phyloP scores from a whole-genome alignment of 2,113 vertebrate genomes.

The Lampris incognitus region DNA sequence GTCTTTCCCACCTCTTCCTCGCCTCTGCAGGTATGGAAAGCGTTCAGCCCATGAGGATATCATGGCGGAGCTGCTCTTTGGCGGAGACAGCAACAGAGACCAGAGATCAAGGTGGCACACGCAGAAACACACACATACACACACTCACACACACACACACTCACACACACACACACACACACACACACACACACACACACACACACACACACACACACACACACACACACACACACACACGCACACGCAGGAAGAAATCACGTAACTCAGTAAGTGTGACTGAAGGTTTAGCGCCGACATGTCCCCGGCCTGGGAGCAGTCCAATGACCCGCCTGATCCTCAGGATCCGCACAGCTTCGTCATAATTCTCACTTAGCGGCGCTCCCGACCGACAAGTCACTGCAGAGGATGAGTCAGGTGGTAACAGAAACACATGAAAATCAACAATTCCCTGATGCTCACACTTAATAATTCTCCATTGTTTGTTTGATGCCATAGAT shows the following conservation, averaged over 20 bases:
- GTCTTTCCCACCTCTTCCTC: background rate
- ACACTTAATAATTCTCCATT: background rate
- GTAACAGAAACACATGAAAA: too few relatives aligned
- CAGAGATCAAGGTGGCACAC: constrained; percentile 82
- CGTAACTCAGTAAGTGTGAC: too few relatives aligned
- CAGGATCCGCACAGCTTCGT: too few relatives aligned
- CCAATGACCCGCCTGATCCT: too few relatives aligned
- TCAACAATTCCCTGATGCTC: too few relatives aligned
- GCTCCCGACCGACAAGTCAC: too few relatives aligned
- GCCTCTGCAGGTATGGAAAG: constrained; percentile 89
- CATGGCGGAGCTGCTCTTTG: constrained; percentile 81
- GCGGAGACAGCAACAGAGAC: constrained; percentile 75
- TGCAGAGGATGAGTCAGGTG: too few relatives aligned
- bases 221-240: background rate
- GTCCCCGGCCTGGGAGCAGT: too few relatives aligned
- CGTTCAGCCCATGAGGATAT: constrained; percentile 81
- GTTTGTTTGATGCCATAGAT: constrained; percentile 72
- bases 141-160: background rate
- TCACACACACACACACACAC: background rate
- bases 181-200: constrained; percentile 1
- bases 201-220: background rate
- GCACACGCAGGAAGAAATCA: background rate
- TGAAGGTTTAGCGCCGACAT: too few relatives aligned
- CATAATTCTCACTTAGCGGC: too few relatives aligned
- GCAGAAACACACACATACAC: background rate